A percentile compares a stretch with the other conserved stretches of the same genome.
These are phyloP conservation scores for Sarcophaga rosellei DNA, from an alignment of 2,888 invertebrate genomes.

Conservation along the genomic window DNA sequence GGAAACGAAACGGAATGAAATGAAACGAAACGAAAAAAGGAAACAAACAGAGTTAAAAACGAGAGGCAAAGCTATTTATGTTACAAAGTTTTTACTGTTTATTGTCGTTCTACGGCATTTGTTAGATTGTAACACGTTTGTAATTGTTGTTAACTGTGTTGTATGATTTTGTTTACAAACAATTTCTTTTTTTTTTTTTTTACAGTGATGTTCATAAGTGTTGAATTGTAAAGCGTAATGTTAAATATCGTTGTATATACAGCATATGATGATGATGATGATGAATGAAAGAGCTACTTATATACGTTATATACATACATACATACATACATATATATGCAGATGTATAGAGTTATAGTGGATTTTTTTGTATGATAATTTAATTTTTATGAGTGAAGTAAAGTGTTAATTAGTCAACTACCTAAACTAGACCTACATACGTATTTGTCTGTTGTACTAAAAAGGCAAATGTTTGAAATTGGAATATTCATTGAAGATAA, in stretches of 20 bases:
- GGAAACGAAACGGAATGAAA: slow-evolving; percentile 36
- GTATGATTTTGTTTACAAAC: neutral
- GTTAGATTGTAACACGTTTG: neutral
- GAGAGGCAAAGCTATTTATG: slow-evolving; percentile 59
- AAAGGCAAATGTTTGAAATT: neutral
- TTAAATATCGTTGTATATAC: slow-evolving; percentile 31
- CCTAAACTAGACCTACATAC: slow-evolving; percentile 17
- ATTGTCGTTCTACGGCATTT: slow-evolving; percentile 34
- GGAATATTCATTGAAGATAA: neutral
- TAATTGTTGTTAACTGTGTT: neutral
- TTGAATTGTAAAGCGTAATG: slow-evolving; percentile 14
- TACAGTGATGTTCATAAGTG: slow-evolving; percentile 17
- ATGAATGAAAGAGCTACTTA: neutral
- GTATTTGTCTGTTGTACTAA: neutral
- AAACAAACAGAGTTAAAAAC: slow-evolving; percentile 41
- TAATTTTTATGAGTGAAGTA: neutral
- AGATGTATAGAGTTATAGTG: too few species aligned
- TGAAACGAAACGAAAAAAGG: slow-evolving; percentile 29
- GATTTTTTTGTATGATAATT: neutral
- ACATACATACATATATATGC: too few species aligned
- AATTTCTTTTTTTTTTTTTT: slow-evolving; percentile 22
- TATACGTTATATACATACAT: too few species aligned
- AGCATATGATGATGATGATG: slow-evolving; percentile 12
- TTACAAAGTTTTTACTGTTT: slow-evolving; percentile 46
- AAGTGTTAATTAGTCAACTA: neutral